Percentiles rank a stretch among this genome's conserved stretches.
Conservation (phyloP, 2,797 vertebrate species). For the Lepilemur septentrionalis region DNA sequence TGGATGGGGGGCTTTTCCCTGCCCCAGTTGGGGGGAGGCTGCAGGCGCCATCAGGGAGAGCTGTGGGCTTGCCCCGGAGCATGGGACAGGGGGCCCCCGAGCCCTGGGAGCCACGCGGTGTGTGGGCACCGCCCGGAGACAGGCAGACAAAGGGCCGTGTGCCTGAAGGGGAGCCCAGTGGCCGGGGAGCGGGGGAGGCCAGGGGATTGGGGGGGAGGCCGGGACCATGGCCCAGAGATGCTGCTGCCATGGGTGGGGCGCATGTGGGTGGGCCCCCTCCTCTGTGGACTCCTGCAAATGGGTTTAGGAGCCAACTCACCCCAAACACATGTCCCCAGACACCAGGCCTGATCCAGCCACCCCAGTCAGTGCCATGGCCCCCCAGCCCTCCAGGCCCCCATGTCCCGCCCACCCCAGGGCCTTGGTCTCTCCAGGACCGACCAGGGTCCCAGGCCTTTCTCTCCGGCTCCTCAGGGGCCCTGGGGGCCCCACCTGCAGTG, state of each 20-base stretch:
- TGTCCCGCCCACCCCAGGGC: neutral
- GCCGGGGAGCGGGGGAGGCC: too few relatives aligned
- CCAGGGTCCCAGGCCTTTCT: neutral
- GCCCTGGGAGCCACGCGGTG: too few relatives aligned
- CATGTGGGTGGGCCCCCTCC: neutral
- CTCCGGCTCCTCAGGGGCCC: neutral
- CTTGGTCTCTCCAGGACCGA: neutral
- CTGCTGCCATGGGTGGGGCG: too few relatives aligned
- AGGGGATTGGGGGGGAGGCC: too few relatives aligned
- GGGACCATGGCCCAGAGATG: too few relatives aligned
- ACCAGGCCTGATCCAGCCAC: neutral
- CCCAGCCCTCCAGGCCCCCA: neutral
- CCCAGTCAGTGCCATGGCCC: too few relatives aligned
- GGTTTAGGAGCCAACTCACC: neutral
- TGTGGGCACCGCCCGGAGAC: neutral
- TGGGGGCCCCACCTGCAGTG: rapidly evolving
- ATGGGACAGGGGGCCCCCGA: neutral
- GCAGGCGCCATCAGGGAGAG: neutral
- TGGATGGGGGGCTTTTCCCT: neutral
- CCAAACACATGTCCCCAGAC: neutral
- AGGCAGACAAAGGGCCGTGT: neutral
- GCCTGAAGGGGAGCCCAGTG: neutral
- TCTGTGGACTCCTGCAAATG: neutral
- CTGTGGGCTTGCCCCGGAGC: neutral
- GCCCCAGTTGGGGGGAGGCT: too few relatives aligned